These are phyloP conservation scores for Microctenopoma steveboyesi DNA, from an alignment of 2,797 vertebrate genomes.

Conservation along the genomic window DNA sequence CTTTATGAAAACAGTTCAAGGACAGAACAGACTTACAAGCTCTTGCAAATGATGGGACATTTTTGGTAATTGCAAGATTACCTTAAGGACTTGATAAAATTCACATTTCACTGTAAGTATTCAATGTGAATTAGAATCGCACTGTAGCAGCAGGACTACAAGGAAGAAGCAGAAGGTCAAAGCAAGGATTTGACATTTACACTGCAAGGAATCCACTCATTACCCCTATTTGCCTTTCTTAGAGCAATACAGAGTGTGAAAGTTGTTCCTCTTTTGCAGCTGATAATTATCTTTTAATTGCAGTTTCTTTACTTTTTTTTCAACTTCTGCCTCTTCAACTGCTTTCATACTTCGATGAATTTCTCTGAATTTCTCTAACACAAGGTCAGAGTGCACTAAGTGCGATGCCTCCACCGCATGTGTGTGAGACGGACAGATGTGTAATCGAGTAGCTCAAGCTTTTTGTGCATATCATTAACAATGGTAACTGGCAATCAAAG, in stretches of 20 bases:
- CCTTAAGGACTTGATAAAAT: neutral
- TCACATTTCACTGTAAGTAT: conserved; percentile 8
- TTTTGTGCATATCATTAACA: conserved; percentile 60
- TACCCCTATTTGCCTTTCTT: conserved; percentile 25
- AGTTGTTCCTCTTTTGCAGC: conserved; percentile 34
- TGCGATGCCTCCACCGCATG: conserved; percentile 11
- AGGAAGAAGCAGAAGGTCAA: conserved; percentile 51
- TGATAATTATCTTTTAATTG: conserved; percentile 78
- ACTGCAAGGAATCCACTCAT: conserved; percentile 50
- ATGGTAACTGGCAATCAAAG: conserved; percentile 64
- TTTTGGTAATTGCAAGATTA: neutral
- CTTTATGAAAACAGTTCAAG: neutral
- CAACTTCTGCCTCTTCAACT: conserved; percentile 37
- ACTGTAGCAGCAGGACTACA: conserved; percentile 11
- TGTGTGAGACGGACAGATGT: conserved; percentile 47
- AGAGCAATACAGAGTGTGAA: conserved; percentile 40
- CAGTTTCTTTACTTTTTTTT: conserved; percentile 42
- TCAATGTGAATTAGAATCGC: conserved; percentile 22
- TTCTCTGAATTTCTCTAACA: conserved; percentile 28
- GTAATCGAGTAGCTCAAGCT: conserved; percentile 50
- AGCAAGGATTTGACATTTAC: conserved; percentile 69
- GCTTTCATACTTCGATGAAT: conserved; percentile 62
- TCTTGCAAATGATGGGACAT: neutral
- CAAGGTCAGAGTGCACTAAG: conserved; percentile 64
- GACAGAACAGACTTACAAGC: neutral